Base-by-base conservation (phyloP, 2,888 invertebrate genomes). In the Brachylomia viminalis region DNA sequence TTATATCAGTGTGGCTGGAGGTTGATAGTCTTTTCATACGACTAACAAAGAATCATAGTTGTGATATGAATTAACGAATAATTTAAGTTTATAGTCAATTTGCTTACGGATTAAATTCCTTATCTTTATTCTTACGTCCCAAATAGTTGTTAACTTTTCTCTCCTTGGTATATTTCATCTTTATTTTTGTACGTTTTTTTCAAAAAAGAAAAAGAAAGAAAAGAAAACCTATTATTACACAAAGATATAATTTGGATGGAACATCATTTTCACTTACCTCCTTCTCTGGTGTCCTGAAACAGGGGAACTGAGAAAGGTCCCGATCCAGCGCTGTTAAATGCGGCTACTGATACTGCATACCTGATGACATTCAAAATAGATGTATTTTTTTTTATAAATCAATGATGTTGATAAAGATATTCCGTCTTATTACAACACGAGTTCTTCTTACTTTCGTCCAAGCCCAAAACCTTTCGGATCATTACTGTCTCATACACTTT, bases 221-320 rank as follows among this genome's bases (percentile, higher is more conserved):
- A n/a, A n/a, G n/a, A n/a, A n/a, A n/a, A n/a, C n/a, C n/a, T n/a
- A n/a, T n/a, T n/a, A n/a, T n/a, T n/a, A n/a, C n/a, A n/a, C n/a
- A 5, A 54, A 23, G 17, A 33, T 30, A 27, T 6, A 13, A 69
- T 81, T 70, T 42, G 20, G 27, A 27, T 20, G 30, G 30, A 69
- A 65, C 56, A 69, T 79, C 68, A 75, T 64, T 64, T 33, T 72
- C 20, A 93, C 95, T 94, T 93, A 98, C 98, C 98, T 93, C 99
- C 98, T 97, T 99, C 99, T 78, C 98, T 97, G 0, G 99, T 99
- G 56, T 98, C 98, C 78, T 98, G 98, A 86, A 98, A 97, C 33
- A 98, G 96, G 52, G 98, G 97, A 6, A 97, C 97, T 23, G 98
- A 98, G 86, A 98, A 97, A 0, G 99, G 98, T 15, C 99, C 98